Percentiles rank a stretch among this genome's conserved stretches.
These are phyloP conservation scores for Rhadina sibilatrix DNA, from an alignment of 2,113 vertebrate species.

Conservation along the genomic window DNA sequence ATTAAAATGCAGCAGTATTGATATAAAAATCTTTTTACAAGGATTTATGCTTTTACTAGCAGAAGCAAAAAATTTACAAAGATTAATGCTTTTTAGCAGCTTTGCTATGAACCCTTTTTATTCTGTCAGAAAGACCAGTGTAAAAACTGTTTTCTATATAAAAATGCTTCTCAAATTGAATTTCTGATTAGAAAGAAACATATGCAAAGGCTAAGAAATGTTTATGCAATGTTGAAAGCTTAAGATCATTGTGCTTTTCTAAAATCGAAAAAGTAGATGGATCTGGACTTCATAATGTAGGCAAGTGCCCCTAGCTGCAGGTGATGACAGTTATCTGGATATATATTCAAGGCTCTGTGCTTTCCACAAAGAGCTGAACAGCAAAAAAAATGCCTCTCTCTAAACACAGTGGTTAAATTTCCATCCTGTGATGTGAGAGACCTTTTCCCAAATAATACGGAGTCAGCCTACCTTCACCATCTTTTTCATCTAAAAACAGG, in stretches of 20 bases:
- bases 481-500: not conserved
- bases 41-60: not conserved
- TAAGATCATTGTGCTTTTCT: not conserved
- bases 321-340: not conserved
- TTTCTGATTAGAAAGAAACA: not conserved
- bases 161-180: not conserved
- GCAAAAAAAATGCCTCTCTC: not conserved
- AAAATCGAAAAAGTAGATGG: not conserved
- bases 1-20: not conserved
- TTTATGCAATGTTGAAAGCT: fast-evolving
- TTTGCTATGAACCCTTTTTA: not conserved
- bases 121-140: not conserved
- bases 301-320: not conserved
- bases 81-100: not conserved
- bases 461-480: not conserved
- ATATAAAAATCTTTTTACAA: not conserved
- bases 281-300: not conserved
- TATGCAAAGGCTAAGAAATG: not conserved
- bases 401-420: not conserved
- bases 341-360: not conserved
- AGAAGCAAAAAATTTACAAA: not conserved
- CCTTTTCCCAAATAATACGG: not conserved
- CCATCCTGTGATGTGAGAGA: not conserved
- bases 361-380: not conserved
- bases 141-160: not conserved